These are phyloP conservation scores for Nothobranchius furzeri DNA, from an alignment of 2,113 vertebrate species.

Conservation along the genomic window DNA sequence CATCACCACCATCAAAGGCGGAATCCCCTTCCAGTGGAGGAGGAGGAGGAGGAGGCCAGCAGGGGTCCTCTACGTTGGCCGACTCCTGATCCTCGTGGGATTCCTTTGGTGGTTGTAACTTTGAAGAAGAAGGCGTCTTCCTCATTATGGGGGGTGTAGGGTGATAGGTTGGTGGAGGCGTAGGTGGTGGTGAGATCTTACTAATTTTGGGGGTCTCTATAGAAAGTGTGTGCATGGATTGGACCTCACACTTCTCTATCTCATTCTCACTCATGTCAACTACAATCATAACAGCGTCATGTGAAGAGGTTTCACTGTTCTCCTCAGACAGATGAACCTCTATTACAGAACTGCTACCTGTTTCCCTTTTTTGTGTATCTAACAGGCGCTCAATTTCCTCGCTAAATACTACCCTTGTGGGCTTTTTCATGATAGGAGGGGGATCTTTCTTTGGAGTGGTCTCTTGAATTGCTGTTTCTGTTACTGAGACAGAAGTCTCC, in stretches of 20 bases:
- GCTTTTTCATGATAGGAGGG: conserved; percentile 70
- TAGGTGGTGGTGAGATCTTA: conserved; percentile 81
- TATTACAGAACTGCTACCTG: background rate
- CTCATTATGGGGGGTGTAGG: conserved; percentile 85
- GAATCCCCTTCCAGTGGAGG: conserved; percentile 83
- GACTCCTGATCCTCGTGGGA: conserved; percentile 58
- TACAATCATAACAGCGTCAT: conserved; percentile 3
- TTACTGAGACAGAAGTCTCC: conserved; percentile 7
- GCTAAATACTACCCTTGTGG: conserved; percentile 27
- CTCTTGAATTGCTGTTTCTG: conserved; percentile 28
- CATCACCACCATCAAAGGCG: conserved; percentile 87
- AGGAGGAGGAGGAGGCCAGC: conserved; percentile 91
- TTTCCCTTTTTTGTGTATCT: conserved; percentile 22
- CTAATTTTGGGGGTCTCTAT: conserved; percentile 38
- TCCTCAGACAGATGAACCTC: conserved; percentile 30
- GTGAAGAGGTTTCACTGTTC: background rate
- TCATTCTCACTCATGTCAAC: conserved; percentile 18
- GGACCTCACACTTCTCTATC: conserved; percentile 20
- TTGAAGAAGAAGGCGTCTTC: conserved; percentile 67
- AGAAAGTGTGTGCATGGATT: conserved; percentile 39
- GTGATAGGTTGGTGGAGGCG: conserved; percentile 87
- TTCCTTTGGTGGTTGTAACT: conserved; percentile 39
- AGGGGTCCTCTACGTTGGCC: conserved; percentile 46
- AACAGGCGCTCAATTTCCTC: conserved; percentile 24
- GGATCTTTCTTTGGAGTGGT: conserved; percentile 53